Conservation (phyloP, 2,797 vertebrate species). For the Malurus leucopterus region DNA sequence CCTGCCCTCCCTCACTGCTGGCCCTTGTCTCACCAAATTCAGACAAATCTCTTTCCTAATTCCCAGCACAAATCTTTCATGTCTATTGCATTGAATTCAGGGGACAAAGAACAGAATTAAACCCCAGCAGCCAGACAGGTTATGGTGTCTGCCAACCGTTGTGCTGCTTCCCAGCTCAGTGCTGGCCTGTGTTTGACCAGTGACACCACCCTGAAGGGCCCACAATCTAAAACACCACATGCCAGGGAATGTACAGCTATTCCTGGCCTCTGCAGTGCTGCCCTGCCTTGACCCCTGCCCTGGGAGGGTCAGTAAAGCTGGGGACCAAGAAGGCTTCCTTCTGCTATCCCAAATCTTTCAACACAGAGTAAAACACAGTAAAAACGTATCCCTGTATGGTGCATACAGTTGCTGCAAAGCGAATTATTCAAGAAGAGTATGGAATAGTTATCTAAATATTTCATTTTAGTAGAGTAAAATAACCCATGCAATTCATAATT, state of each 20-base stretch:
- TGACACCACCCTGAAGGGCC: background rate
- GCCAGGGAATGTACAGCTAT: background rate
- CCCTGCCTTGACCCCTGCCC: background rate
- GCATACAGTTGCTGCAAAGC: background rate
- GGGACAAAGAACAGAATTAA: background rate
- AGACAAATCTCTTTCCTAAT: background rate
- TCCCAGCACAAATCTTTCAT: background rate
- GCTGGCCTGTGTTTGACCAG: background rate
- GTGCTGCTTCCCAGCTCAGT: background rate
- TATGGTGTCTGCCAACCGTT: background rate
- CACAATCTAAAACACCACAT: background rate
- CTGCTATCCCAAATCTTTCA: background rate
- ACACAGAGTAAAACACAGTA: background rate
- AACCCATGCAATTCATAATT: slow-evolving; percentile 4
- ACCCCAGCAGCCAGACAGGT: background rate
- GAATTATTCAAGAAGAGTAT: background rate
- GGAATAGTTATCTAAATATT: background rate
- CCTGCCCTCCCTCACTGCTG: background rate
- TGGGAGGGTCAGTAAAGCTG: accelerated
- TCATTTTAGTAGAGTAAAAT: slow-evolving; percentile 15
- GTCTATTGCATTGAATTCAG: background rate
- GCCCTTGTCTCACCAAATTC: background rate
- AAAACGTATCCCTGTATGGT: background rate
- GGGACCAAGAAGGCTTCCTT: background rate
- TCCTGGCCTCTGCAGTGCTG: background rate